Base-by-base conservation (phyloP, 35 echinoderm and acorn worm species). In the Apostichopus californicus region DNA sequence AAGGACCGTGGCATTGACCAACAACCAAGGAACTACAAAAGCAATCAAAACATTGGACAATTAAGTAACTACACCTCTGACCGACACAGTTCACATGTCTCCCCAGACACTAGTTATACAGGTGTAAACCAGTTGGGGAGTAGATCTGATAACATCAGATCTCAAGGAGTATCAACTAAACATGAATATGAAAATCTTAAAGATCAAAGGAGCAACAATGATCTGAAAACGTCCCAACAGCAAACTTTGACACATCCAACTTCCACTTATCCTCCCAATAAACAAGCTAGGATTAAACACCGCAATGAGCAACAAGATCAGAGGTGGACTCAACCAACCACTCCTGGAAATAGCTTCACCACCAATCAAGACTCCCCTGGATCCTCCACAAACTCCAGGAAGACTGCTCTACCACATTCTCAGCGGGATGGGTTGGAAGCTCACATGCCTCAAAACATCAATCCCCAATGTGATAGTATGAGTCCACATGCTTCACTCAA, bases 311-410 rank as follows among this genome's bases (percentile, higher is more conserved):
- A 72, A 72, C 68, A 72, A 72, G 68, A 72, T 72, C 1, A 72
- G 68, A 72, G 68, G 68, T 72, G 1, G 68, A 72, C 68, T 72
- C 68, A 1, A 2, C 68, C 1, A 72, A 72, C 68, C 68, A 72
- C 1, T 72, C 68, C 11, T 72, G 68, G 68, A 72, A 1, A n/a
- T 72, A 72, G 68, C 68, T 72, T 72, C 1, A 72, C 68, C 68
- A 72, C 0, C 68, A 72, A 2, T 72, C 68, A n/a, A 72, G 68
- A 72, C 68, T 72, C 68, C 68, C 11, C 68, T 72, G 68, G 68
- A 72, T 72, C 68, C 68, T 72, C 68, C 68, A 72, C 68, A 72
- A 72, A 72, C 68, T 72, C 1, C 68, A 72, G 68, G 68, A 72
- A 72, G 68, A 1, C 28, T 34, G 68, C 28, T 34, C 28, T 2